Evolutionary conservation across 1,140 invertebrate genomes (phyloP).

Genomic region (Drosophila seguyi): DNA sequence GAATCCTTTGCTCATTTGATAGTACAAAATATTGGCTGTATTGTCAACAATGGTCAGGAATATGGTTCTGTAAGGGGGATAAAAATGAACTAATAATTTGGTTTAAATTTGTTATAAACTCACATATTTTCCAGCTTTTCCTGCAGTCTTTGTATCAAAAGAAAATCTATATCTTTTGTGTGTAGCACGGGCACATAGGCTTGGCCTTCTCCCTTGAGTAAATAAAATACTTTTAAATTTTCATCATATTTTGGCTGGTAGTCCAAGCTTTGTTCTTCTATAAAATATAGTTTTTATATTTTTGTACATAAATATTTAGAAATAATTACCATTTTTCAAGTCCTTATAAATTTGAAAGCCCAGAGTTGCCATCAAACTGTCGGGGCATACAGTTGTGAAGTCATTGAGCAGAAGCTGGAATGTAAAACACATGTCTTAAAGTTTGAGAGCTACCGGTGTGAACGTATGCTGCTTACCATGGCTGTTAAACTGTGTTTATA

Average conservation of each 20-base stretch:
- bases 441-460: neutral
- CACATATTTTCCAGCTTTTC: constrained; percentile 30
- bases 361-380: constrained; percentile 40
- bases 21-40: constrained; percentile 67
- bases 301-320: neutral
- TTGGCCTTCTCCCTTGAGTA: constrained; percentile 11
- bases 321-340: constrained; percentile 48
- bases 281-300: neutral
- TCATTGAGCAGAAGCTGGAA: constrained; percentile 36
- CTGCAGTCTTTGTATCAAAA: constrained; percentile 38
- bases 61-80: neutral
- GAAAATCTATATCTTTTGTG: constrained; percentile 53
- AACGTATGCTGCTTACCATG: constrained; percentile 37
- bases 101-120: neutral
- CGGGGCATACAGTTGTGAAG: constrained; percentile 24
- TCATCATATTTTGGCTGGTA: constrained; percentile 45
- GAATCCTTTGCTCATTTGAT: constrained; percentile 51
- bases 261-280: constrained; percentile 27
- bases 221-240: constrained; percentile 48
- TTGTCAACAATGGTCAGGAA: constrained; percentile 65
- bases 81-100: neutral
- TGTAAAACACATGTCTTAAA: neutral
- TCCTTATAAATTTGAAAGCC: constrained; percentile 56
- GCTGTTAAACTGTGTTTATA: neutral
- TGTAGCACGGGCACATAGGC: constrained; percentile 51